Percentiles rank a stretch among this genome's conserved stretches.
These are phyloP conservation scores for Pyrochroa serraticornis DNA, from an alignment of 2,888 invertebrate species.

Conservation along the genomic window DNA sequence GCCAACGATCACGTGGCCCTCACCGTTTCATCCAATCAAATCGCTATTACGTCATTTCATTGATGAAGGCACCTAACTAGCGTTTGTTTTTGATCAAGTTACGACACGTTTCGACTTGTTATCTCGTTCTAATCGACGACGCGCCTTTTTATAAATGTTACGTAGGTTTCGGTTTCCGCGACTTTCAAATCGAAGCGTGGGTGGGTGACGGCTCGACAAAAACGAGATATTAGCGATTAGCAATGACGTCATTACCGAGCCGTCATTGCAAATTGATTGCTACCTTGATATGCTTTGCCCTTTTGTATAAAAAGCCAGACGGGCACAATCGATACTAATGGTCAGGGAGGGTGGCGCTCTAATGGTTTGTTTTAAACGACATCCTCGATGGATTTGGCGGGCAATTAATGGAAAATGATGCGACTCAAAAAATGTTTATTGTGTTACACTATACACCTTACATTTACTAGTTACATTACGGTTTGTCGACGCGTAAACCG, in stretches of 20 bases:
- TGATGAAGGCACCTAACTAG: slow-evolving; percentile 49
- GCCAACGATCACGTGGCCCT: slow-evolving; percentile 56
- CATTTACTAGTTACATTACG: too few species aligned
- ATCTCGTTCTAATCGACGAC: slow-evolving; percentile 7
- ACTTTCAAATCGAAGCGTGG: slow-evolving; percentile 25
- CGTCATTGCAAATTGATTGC: slow-evolving; percentile 42
- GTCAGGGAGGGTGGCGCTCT: not conserved
- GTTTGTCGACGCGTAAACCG: not conserved
- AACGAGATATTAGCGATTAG: slow-evolving; percentile 40
- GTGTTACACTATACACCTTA: too few species aligned
- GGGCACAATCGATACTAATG: slow-evolving; percentile 5
- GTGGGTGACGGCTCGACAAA: slow-evolving; percentile 38
- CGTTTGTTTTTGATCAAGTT: slow-evolving; percentile 16
- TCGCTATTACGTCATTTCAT: slow-evolving; percentile 61
- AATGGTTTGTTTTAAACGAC: too few species aligned
- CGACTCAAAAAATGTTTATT: too few species aligned
- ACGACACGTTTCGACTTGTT: slow-evolving; percentile 1
- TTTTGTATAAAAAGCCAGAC: slow-evolving; percentile 16
- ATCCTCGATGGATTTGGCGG: too few species aligned
- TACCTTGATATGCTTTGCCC: slow-evolving; percentile 33
- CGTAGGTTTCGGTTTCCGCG: slow-evolving; percentile 5
- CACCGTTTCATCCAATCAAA: slow-evolving; percentile 50
- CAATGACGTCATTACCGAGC: slow-evolving; percentile 42
- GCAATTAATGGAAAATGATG: too few species aligned
- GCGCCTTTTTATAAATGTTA: slow-evolving; percentile 14